Evolutionary conservation across 2,113 vertebrate genomes (phyloP), one percentile per base, ranked within the genome.

Genomic region (Daphoenositta chrysoptera): DNA sequence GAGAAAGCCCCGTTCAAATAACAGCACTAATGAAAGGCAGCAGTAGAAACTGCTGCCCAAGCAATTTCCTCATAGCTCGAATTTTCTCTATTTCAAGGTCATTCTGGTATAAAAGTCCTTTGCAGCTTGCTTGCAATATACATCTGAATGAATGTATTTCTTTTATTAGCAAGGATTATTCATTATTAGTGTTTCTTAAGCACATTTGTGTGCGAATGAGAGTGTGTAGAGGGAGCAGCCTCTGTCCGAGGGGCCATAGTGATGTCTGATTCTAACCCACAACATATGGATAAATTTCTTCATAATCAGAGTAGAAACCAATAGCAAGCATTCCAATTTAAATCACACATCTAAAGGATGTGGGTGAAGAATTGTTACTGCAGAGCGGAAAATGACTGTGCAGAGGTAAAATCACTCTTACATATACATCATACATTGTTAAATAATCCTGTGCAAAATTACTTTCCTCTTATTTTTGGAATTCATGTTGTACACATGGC

Each of bases 1-100:
- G 42, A 92, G n/a, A 91, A 92, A 71, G 40, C 30, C 90, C 51
- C 68, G 35, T 88, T 92, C 58, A 75, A 71, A 70, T 56, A 90
- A 65, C 47, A 81, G 51, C 33, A 21, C 51, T 92, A 92, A 93
- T 71, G 77, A 87, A 75, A 87, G 40, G 57, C 56, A 84, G 17
- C 44, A 28, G 48, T 66, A 39, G 47, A 94, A 95, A 77, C 8
- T 89, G 91, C 94, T 93, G 60, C 45, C 83, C 89, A 94, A 94
- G 80, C 83, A 89, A 87, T 84, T 75, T 75, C 33, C 40, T 89
- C 44, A 45, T 76, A 84, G 56, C 35, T 20, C 3, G 0, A 39
- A 69, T 85, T 87, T 88, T 94, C 48, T 61, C 33, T 89, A 30
- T 60, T 81, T 65, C 93, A 93, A 89, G 89, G 93, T 96, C 64